Conservation (phyloP, 2,797 vertebrate genomes). For the Rhinogobio ventralis region DNA sequence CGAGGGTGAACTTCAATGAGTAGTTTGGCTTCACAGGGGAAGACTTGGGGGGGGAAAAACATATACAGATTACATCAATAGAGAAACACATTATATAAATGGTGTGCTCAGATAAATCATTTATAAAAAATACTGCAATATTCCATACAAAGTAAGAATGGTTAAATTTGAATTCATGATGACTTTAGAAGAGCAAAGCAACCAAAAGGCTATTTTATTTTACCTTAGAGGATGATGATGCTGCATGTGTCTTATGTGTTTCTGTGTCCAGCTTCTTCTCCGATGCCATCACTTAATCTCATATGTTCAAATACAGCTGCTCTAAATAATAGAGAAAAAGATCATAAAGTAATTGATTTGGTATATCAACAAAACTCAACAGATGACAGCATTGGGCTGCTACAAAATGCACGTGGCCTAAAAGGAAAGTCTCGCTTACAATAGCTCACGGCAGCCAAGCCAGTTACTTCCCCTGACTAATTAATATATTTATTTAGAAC, state of each 20-base stretch:
- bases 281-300: constrained; percentile 83
- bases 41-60: constrained; percentile 74
- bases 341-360: not conserved
- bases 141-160: too few relatives aligned
- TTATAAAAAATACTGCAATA: not conserved
- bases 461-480: not conserved
- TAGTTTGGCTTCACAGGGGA: constrained; percentile 95
- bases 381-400: not conserved
- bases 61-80: not conserved
- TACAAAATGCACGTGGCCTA: constrained; percentile 10
- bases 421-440: not conserved
- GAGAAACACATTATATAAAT: not conserved
- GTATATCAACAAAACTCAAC: not conserved
- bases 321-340: constrained; percentile 29
- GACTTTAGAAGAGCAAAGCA: not conserved
- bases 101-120: not conserved
- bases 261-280: constrained; percentile 95
- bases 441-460: not conserved
- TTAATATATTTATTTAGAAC: not conserved
- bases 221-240: constrained; percentile 91
- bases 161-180: not conserved
- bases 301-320: constrained; percentile 3
- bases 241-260: constrained; percentile 87
- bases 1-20: constrained; percentile 93
- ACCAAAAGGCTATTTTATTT: not conserved